Conservation (phyloP, 2,113 vertebrate genomes). For the Agelaius tricolor region DNA sequence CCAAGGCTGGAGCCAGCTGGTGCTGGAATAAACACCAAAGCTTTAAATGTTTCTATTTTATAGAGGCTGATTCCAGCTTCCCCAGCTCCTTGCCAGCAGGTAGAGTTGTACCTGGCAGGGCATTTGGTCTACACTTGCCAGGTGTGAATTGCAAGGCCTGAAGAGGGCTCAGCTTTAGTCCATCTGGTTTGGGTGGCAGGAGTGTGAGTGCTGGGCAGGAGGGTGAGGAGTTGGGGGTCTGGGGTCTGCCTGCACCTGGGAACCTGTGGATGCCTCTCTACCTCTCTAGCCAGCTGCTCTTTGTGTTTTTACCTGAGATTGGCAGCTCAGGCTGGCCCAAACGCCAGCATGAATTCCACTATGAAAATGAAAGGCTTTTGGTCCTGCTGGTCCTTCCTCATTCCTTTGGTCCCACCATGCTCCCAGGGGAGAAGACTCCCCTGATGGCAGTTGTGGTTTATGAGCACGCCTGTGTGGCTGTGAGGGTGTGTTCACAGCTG, state of each 20-base stretch:
- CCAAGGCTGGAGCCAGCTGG: neutral
- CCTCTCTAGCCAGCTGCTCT: neutral
- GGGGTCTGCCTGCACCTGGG: neutral
- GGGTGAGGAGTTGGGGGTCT: neutral
- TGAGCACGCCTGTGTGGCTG: neutral
- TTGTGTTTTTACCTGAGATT: neutral
- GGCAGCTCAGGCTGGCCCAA: neutral
- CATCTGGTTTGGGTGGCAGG: neutral
- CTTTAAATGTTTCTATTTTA: neutral
- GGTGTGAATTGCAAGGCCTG: neutral
- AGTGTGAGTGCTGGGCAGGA: neutral
- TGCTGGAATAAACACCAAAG: neutral
- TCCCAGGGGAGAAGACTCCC: neutral
- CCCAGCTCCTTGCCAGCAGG: neutral
- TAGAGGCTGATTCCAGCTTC: neutral
- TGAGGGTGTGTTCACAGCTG: neutral
- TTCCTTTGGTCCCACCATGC: neutral
- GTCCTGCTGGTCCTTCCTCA: neutral
- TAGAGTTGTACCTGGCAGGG: neutral
- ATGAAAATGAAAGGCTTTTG: neutral
- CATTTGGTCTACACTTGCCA: rapidly evolving
- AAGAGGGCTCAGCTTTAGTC: neutral
- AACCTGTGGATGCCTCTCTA: neutral
- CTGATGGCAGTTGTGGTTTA: neutral
- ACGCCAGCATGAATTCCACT: rapidly evolving